A percentile compares a stretch with the other conserved stretches of the same genome.
Evolutionary conservation across 2,888 invertebrate species (phyloP).

Genomic region (Xiphydria camelus): DNA sequence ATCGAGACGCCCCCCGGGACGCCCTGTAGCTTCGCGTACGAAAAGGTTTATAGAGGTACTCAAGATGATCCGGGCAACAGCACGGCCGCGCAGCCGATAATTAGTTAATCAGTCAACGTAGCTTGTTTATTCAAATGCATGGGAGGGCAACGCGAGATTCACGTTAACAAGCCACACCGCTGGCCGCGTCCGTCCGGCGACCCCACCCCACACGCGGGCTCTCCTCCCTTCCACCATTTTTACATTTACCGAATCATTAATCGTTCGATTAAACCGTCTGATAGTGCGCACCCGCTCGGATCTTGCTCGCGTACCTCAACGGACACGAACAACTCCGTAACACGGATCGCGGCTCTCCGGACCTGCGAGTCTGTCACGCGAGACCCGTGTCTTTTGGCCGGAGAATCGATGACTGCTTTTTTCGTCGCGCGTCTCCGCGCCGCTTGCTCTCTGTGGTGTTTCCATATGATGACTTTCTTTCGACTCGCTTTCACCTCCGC

Average conservation of each 20-base stretch:
- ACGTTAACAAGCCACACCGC: constrained; percentile 28
- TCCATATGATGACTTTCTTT: too few species aligned
- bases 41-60: constrained; percentile 29
- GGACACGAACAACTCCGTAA: background rate
- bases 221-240: constrained; percentile 28
- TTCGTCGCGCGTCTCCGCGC: too few species aligned
- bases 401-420: too few species aligned
- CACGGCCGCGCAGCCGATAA: constrained; percentile 32
- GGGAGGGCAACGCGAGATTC: constrained; percentile 11
- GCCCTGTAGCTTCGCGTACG: constrained; percentile 23
- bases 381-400: too few species aligned
- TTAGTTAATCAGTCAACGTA: constrained; percentile 42
- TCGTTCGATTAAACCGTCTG: constrained; percentile 40
- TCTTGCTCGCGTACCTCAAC: background rate
- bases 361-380: too few species aligned
- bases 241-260: constrained; percentile 37
- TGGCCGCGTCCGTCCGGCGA: background rate
- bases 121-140: constrained; percentile 20
- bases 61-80: constrained; percentile 26
- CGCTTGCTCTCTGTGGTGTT: too few species aligned
- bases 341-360: background rate
- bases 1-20: constrained; percentile 17
- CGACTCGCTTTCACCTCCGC: too few species aligned
- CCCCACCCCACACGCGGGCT: background rate
- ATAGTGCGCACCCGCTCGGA: constrained; percentile 29